A percentile compares a stretch with the other conserved stretches of the same genome.
Conservation (phyloP, 1,140 invertebrate species). For the Drosophila ogumai region DNA sequence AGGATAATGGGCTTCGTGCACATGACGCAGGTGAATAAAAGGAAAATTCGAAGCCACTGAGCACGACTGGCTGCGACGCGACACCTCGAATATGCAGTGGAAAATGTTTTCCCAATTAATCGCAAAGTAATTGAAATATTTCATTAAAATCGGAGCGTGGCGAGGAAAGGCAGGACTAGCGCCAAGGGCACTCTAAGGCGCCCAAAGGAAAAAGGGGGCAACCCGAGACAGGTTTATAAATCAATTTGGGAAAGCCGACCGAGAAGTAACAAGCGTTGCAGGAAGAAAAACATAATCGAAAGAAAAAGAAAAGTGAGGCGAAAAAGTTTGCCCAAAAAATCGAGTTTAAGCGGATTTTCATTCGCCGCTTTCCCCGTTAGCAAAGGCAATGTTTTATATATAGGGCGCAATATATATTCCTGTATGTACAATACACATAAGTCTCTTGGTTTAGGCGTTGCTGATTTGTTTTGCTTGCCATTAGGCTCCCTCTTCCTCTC, state of each 20-base stretch:
- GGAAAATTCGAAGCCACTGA: conserved; percentile 30
- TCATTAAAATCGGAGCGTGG: conserved; percentile 57
- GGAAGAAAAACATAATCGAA: conserved; percentile 43
- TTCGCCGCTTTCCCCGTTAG: conserved; percentile 1
- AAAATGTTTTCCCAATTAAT: conserved; percentile 66
- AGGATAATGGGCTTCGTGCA: conserved; percentile 73
- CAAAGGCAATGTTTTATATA: conserved; percentile 33
- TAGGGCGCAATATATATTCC: conserved; percentile 39
- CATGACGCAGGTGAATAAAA: conserved; percentile 65
- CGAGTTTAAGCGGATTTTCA: conserved; percentile 73
- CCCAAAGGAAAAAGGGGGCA: conserved; percentile 24
- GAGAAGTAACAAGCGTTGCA: conserved; percentile 49
- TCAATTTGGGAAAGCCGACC: conserved; percentile 66
- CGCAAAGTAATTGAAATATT: conserved; percentile 79
- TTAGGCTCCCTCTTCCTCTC: conserved; percentile 53
- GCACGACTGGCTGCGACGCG: conserved; percentile 32
- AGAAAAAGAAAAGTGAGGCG: conserved; percentile 18
- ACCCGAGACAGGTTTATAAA: conserved; percentile 76
- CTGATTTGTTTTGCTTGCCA: conserved; percentile 81
- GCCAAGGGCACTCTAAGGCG: conserved; percentile 29
- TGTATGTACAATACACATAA: conserved; percentile 38
- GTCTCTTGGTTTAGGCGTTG: conserved; percentile 53
- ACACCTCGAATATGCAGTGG: conserved; percentile 53
- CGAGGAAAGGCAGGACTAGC: conserved; percentile 33
- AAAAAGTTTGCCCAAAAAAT: conserved; percentile 53